Percentiles rank a stretch among this genome's conserved stretches.
These are phyloP conservation scores for Cynodonichthys magdalenae DNA, from an alignment of 2,797 vertebrate genomes.

Conservation along the genomic window DNA sequence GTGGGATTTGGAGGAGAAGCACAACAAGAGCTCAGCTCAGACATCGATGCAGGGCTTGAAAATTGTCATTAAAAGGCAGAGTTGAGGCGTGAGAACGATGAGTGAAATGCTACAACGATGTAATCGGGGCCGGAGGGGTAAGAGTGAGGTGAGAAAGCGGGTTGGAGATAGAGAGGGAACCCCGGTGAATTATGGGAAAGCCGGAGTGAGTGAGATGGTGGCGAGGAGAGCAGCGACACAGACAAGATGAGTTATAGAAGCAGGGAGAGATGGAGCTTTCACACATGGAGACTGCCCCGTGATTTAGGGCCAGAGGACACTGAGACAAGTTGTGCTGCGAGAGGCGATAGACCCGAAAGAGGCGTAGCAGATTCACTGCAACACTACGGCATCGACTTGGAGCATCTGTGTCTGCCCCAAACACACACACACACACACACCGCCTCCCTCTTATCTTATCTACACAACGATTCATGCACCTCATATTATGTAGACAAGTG, in stretches of 20 bases:
- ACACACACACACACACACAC: too few species aligned
- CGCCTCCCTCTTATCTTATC: constrained; percentile 63
- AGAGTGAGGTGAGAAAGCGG: constrained; percentile 48
- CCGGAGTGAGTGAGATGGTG: constrained; percentile 33
- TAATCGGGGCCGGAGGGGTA: constrained; percentile 43
- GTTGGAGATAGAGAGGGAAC: constrained; percentile 45
- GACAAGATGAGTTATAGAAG: constrained; percentile 66
- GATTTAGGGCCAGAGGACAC: constrained; percentile 76
- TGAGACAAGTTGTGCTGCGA: constrained; percentile 63
- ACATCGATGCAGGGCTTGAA: constrained; percentile 18
- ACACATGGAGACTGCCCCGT: constrained; percentile 63
- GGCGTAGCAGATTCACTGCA: constrained; percentile 57
- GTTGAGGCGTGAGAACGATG: constrained; percentile 13
- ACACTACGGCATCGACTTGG: constrained; percentile 18
- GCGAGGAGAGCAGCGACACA: constrained; percentile 36
- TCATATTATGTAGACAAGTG: constrained; percentile 48
- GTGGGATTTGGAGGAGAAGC: constrained; percentile 43
- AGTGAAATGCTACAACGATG: constrained; percentile 29
- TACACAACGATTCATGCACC: constrained; percentile 44
- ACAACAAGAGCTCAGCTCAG: constrained; percentile 30
- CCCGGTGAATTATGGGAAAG: constrained; percentile 57
- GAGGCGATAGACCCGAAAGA: constrained; percentile 69
- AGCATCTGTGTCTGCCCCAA: constrained; percentile 39
- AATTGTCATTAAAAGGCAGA: constrained; percentile 13
- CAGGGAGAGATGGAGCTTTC: constrained; percentile 66